phyloP scores from a whole-genome alignment of 1,140 invertebrate genomes.

The Drosophila sturtevanti region DNA sequence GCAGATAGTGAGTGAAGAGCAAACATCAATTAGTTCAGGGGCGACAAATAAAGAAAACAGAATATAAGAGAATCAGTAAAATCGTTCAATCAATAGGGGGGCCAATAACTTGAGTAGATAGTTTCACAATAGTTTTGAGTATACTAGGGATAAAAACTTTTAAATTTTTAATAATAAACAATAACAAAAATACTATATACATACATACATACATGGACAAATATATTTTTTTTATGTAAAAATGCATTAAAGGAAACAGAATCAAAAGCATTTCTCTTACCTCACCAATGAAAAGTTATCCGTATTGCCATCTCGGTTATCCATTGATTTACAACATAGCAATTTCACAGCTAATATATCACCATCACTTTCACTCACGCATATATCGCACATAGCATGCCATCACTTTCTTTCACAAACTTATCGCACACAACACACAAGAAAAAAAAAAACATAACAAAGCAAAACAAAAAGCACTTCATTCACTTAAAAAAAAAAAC shows the following conservation, averaged over 20 bases:
- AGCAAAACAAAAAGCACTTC: too few relatives aligned
- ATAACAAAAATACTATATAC: too few relatives aligned
- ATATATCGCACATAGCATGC: too few relatives aligned
- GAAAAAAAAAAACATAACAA: neutral
- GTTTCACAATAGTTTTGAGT: too few relatives aligned
- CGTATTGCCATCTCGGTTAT: neutral
- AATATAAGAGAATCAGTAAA: neutral
- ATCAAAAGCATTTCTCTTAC: neutral
- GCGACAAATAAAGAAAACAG: neutral
- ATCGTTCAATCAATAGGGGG: too few relatives aligned
- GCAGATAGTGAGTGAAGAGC: slow-evolving; percentile 27
- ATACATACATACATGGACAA: neutral
- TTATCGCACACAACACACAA: neutral
- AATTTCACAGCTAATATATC: neutral
- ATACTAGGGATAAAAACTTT: too few relatives aligned
- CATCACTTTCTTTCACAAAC: neutral
- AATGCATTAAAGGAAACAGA: too few relatives aligned
- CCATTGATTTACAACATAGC: too few relatives aligned
- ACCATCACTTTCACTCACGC: neutral
- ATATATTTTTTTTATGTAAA: neutral
- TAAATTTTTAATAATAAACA: too few relatives aligned
- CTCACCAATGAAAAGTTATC: neutral
- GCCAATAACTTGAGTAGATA: too few relatives aligned
- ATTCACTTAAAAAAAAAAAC: too few relatives aligned
- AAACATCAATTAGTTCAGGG: slow-evolving; percentile 33